Percentiles rank a stretch among this genome's conserved stretches.
Conservation (phyloP, 2,888 invertebrate species). For the Agonum fuliginosum region DNA sequence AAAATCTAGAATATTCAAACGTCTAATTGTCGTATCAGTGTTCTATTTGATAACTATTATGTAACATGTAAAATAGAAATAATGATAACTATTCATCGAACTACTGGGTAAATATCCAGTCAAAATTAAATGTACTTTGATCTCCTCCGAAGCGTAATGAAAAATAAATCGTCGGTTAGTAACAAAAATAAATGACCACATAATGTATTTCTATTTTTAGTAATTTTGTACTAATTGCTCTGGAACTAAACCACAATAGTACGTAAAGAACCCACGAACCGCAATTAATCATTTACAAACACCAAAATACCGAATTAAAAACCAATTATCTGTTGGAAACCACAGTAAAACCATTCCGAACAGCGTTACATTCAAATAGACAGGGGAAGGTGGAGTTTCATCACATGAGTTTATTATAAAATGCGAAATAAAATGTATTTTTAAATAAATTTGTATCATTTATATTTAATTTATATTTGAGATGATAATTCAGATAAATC, state of each 20-base stretch:
- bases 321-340: slow-evolving; percentile 25
- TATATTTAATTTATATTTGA: too few relatives aligned
- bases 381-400: too few relatives aligned
- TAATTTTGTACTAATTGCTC: slow-evolving; percentile 24
- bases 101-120: too few relatives aligned
- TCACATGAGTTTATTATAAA: too few relatives aligned
- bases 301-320: slow-evolving; percentile 33
- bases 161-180: slow-evolving; percentile 9
- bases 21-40: too few relatives aligned
- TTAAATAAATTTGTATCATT: too few relatives aligned
- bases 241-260: slow-evolving; percentile 7
- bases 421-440: too few relatives aligned
- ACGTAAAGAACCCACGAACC: slow-evolving; percentile 21
- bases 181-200: slow-evolving; percentile 28
- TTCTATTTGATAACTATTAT: too few relatives aligned
- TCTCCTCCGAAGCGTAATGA: not conserved
- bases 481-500: too few relatives aligned
- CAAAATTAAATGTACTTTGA: not conserved
- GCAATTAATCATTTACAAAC: slow-evolving; percentile 34
- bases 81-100: too few relatives aligned
- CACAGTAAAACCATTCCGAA: not conserved
- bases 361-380: not conserved
- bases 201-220: slow-evolving; percentile 18
- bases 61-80: too few relatives aligned
- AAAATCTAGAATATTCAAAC: too few relatives aligned